Base-by-base conservation (phyloP, 2,113 vertebrate genomes). In the Neodontobutis hainanensis region DNA sequence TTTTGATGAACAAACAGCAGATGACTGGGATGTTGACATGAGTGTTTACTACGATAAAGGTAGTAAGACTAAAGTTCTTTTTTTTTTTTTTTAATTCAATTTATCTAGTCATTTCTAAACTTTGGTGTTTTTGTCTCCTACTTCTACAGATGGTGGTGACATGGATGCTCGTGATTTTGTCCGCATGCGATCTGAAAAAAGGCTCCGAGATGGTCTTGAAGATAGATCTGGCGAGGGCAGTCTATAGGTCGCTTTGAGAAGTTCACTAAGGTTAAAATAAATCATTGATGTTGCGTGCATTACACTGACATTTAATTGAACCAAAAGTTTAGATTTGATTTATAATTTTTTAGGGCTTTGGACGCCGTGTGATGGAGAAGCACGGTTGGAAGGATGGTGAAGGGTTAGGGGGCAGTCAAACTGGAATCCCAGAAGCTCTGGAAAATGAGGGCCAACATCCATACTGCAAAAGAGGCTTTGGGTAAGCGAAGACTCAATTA, bases 1-100 rank as follows among this genome's bases (percentile, higher is more conserved):
- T 90, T 99, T 99, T 62, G 97, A 99, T 32, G 96, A 99, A 84
- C 93, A 98, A 87, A 99, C 97, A 0, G 90, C 95, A 0, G 97
- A 99, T 0, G 97, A 99, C 88, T 99, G 97, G 97, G 97, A 99
- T 5, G 95, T 99, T 61, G 97, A 99, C 87, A 97, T 98, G 97
- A 96, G 96, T 16, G 84, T 96, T 65, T 99, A 99, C 91, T 99
- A 99, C 1, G 95, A 98, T 70, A 91, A 85, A 97, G 96, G 96
- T 97, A 94, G 58, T 0, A 55, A 2, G n/a, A 43, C 55, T 16
- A 19, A 34, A 2, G 16, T 47, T 11, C 4, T 4, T 6, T 51
- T 2, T 11, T 64, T 3, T 9, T 11, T 16, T 70, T 2, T 27
- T 3, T 3, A 40, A 8, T 55, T 38, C 8, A 52, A 4, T 12